Percentiles rank a stretch among this genome's conserved stretches.
These are phyloP conservation scores for Aquatica leii DNA, from an alignment of 2,888 invertebrate genomes.

Conservation along the genomic window DNA sequence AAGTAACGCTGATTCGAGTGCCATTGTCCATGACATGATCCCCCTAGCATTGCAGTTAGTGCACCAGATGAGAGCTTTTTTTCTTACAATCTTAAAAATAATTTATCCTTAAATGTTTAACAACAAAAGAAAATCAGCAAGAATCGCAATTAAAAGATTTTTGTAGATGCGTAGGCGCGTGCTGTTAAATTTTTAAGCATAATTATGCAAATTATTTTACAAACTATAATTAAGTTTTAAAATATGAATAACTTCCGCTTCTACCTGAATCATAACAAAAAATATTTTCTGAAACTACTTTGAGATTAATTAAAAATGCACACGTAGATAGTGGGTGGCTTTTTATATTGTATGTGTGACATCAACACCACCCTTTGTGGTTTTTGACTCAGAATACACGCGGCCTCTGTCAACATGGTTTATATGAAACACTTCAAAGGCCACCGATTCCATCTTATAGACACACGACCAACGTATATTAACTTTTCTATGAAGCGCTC, in stretches of 20 bases:
- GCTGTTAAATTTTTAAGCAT: no score
- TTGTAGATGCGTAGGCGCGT: no score
- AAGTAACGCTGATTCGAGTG: conserved; percentile 39
- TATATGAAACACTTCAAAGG: conserved; percentile 55
- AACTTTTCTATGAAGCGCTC: conserved; percentile 41
- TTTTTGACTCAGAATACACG: conserved; percentile 55
- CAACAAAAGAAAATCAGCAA: no score
- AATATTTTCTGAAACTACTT: no score
- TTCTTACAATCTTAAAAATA: neutral
- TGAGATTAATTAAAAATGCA: conserved; percentile 30
- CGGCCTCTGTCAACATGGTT: conserved; percentile 53
- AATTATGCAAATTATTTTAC: no score
- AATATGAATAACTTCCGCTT: no score
- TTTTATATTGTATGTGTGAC: conserved; percentile 29
- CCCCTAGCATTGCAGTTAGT: conserved; percentile 20
- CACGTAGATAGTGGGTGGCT: conserved; percentile 21
- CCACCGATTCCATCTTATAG: conserved; percentile 37
- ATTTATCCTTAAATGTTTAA: conserved; percentile 9
- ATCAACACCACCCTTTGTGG: conserved; percentile 46
- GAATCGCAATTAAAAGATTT: no score
- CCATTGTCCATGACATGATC: conserved; percentile 34
- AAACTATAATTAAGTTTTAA: no score
- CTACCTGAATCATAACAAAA: no score
- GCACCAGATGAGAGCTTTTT: conserved; percentile 13
- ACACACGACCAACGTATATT: conserved; percentile 43